A percentile compares a stretch with the other conserved stretches of the same genome.
phyloP scores from a whole-genome alignment of 2,888 invertebrate genomes.

The Bellardia bayeri region DNA sequence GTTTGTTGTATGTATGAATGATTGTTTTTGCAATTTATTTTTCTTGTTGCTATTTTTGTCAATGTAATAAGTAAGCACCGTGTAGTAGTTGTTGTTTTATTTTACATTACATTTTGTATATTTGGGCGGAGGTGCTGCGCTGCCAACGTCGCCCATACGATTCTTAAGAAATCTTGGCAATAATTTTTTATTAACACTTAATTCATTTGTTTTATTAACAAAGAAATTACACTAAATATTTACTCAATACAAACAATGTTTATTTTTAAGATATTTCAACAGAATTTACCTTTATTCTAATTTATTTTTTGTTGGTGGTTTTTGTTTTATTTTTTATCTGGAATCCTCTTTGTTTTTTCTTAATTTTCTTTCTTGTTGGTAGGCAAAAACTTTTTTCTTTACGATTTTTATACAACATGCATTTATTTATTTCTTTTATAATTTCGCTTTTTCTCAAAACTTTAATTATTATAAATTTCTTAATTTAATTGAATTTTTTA shows the following conservation, averaged over 20 bases:
- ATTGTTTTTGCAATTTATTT: slow-evolving; percentile 42
- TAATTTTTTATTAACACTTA: slow-evolving; percentile 25
- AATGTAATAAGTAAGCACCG: slow-evolving; percentile 49
- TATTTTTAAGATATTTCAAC: slow-evolving; percentile 19
- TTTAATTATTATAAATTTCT: slow-evolving; percentile 20
- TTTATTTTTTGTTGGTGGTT: slow-evolving; percentile 46
- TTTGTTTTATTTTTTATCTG: slow-evolving; percentile 10
- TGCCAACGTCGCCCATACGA: slow-evolving; percentile 14
- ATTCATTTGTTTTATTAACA: not conserved
- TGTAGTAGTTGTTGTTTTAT: slow-evolving; percentile 37
- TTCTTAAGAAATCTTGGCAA: slow-evolving; percentile 36
- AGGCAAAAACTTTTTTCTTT: slow-evolving; percentile 50
- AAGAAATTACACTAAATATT: not conserved
- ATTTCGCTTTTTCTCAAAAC: slow-evolving; percentile 9
- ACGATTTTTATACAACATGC: slow-evolving; percentile 26
- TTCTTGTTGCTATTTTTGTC: slow-evolving; percentile 44
- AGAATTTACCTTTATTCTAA: slow-evolving; percentile 72
- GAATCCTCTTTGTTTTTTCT: slow-evolving; percentile 65
- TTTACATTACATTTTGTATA: slow-evolving; percentile 29
- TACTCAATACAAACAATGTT: not conserved
- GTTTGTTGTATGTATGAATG: slow-evolving; percentile 65
- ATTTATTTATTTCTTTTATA: slow-evolving; percentile 44
- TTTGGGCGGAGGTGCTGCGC: slow-evolving; percentile 69
- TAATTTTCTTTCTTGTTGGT: slow-evolving; percentile 49
- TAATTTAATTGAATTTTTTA: slow-evolving; percentile 18